A percentile compares a stretch with the other conserved stretches of the same genome.
phyloP scores from a whole-genome alignment of 2,888 invertebrate genomes.

The Bombyx huttoni region DNA sequence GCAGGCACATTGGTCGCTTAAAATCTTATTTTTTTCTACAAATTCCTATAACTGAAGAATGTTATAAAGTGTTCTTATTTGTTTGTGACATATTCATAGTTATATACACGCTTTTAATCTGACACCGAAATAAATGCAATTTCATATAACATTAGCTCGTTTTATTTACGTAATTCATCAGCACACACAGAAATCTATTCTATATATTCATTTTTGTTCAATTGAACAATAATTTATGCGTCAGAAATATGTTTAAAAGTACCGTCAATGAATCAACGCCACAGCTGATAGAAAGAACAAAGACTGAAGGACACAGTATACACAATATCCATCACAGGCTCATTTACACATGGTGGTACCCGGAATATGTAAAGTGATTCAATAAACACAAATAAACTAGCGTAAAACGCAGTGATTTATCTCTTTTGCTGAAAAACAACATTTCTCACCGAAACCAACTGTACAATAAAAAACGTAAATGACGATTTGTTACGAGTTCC shows the following conservation, averaged over 20 bases:
- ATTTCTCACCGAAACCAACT: slow-evolving; percentile 2
- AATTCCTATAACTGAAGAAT: too few species aligned
- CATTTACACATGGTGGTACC: slow-evolving; percentile 2
- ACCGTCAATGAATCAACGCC: not conserved
- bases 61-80: too few species aligned
- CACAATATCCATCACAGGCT: not conserved
- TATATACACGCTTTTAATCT: too few species aligned
- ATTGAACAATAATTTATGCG: not conserved
- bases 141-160: too few species aligned
- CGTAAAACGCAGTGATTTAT: slow-evolving; percentile 5
- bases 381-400: slow-evolving; percentile 7
- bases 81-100: too few species aligned
- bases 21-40: too few species aligned
- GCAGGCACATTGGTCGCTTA: too few species aligned
- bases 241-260: not conserved
- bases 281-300: not conserved
- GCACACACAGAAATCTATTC: too few species aligned
- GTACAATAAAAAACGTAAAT: slow-evolving; percentile 4
- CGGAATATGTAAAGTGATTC: slow-evolving; percentile 5
- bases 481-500: slow-evolving; percentile 1
- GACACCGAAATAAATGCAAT: too few species aligned
- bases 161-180: too few species aligned
- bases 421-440: slow-evolving; percentile 1
- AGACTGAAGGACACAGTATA: not conserved
- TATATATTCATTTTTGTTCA: too few species aligned